Percentiles rank a stretch among this genome's conserved stretches.
These are phyloP conservation scores for Sigmodon hispidus DNA, from an alignment of 2,113 vertebrate genomes.

Conservation along the genomic window DNA sequence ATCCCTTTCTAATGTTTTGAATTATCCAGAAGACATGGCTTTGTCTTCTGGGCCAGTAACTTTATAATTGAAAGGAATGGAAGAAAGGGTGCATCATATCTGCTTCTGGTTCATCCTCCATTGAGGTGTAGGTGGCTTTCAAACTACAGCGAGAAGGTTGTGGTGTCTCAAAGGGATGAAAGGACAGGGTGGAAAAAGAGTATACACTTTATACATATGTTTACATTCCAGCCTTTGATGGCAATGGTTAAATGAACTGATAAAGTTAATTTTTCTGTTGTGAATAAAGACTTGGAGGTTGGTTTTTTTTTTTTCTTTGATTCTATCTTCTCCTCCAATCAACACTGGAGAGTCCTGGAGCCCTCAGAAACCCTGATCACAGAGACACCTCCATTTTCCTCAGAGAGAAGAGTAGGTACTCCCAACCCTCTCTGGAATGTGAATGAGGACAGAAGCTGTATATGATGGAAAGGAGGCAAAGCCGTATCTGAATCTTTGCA, in stretches of 20 bases:
- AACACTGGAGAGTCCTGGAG: conserved; percentile 69
- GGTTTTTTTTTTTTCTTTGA: conserved; percentile 56
- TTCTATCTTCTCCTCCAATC: conserved; percentile 45
- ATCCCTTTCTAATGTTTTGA: not conserved
- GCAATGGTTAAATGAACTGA: conserved; percentile 73
- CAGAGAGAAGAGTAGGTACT: conserved; percentile 68
- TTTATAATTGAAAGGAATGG: conserved; percentile 80
- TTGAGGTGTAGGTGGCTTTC: conserved; percentile 66
- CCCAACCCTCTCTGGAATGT: conserved; percentile 61
- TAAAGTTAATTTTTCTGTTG: conserved; percentile 61
- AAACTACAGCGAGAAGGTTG: not conserved
- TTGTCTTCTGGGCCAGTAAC: conserved; percentile 50
- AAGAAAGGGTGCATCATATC: conserved; percentile 87
- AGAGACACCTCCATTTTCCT: conserved; percentile 59
- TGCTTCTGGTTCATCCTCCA: conserved; percentile 49
- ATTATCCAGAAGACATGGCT: not conserved
- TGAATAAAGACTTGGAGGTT: conserved; percentile 21
- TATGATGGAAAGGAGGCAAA: conserved; percentile 91
- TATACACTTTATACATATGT: conserved; percentile 66
- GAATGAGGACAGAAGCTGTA: conserved; percentile 85
- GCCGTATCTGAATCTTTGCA: conserved; percentile 84
- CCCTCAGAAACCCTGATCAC: conserved; percentile 58
- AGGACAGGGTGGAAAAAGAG: conserved; percentile 7
- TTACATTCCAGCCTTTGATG: conserved; percentile 60
- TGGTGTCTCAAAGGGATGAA: conserved; percentile 20